Base-by-base conservation (phyloP, 2,113 vertebrate genomes). In the Myotis brandtii region DNA sequence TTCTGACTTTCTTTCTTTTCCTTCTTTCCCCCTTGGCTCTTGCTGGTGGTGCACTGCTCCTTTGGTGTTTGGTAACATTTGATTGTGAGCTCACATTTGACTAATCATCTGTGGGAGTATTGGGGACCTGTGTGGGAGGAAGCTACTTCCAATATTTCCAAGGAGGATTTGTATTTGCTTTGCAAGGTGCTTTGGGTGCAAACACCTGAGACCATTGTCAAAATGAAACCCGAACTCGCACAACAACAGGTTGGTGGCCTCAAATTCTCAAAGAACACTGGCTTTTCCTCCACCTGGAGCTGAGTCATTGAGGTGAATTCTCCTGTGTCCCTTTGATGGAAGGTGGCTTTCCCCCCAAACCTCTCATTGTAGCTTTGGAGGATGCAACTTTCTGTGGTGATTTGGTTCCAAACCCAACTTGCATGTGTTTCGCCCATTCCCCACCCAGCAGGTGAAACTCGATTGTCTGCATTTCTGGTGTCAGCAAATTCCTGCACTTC, bases 51-150 rank as follows among this genome's bases (percentile, higher is more conserved):
- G 75, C 46, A 17, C 13, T 48, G 48, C 32, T 59, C 64, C 67
- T 86, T 59, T 0, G 1, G 34, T 21, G 18, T 46, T 79, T 69
- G 56, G 5, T 23, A 9, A 3, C 5, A 1, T 34, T 23, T 59
- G n/a, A 9, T 4, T 25, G 4, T 46, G 64, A 48, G n/a, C 30
- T 54, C 13, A 2, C 2, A 0, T 30, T 5, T 54, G 67, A 23
- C 52, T 40, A 34, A 9, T 2, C n/a, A 1, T 43, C 48, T 50
- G 2, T 0, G 48, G 37, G 43, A 20, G 25, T 18, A 9, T 1
- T 18, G 32, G 79, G 46, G 18, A 5, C 23, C 59, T 4, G 18
- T 23, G 11, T 12, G 50, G 50, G 4, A 34, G 30, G 21, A 54
- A 50, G 9, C 48, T 18, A 0, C 56, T 70, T 46, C 72, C 43